A percentile compares a stretch with the other conserved stretches of the same genome.
Evolutionary conservation across 2,797 vertebrate genomes (phyloP).

Genomic region (Thunnus albacares): DNA sequence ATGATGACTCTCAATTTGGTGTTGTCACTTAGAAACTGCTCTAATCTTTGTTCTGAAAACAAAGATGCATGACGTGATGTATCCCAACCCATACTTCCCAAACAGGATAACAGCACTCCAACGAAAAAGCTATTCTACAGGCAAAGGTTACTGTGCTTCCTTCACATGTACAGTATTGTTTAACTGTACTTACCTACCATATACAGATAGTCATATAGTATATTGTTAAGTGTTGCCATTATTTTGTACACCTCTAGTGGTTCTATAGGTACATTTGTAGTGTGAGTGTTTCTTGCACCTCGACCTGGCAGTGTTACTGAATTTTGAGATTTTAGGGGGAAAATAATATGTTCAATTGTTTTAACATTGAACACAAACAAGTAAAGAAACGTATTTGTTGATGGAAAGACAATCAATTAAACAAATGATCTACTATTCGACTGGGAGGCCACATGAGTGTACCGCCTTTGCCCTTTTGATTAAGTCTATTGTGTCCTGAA

Average conservation of each 20-base stretch:
- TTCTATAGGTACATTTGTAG: neutral
- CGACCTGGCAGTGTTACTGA: neutral
- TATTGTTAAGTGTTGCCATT: neutral
- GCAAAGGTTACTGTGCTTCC: neutral
- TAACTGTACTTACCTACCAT: too few species aligned
- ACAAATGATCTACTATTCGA: neutral
- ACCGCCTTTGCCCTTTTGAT: neutral
- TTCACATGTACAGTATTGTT: too few species aligned
- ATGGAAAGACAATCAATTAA: constrained; percentile 1
- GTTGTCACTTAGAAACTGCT: neutral
- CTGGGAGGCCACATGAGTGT: neutral
- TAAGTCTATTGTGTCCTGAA: constrained; percentile 28
- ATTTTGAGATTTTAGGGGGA: neutral
- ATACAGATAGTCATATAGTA: neutral
- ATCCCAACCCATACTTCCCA: neutral
- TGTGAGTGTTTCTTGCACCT: neutral
- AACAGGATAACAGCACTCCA: neutral
- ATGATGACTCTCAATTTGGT: neutral
- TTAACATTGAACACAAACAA: neutral
- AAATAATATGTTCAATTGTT: neutral
- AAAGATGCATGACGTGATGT: neutral
- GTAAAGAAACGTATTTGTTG: neutral
- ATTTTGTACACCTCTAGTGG: neutral
- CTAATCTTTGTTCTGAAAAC: neutral
- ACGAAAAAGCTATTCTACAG: neutral